These are phyloP conservation scores for Chrysocyon brachyurus DNA, from an alignment of 2,797 vertebrate species.

Conservation along the genomic window DNA sequence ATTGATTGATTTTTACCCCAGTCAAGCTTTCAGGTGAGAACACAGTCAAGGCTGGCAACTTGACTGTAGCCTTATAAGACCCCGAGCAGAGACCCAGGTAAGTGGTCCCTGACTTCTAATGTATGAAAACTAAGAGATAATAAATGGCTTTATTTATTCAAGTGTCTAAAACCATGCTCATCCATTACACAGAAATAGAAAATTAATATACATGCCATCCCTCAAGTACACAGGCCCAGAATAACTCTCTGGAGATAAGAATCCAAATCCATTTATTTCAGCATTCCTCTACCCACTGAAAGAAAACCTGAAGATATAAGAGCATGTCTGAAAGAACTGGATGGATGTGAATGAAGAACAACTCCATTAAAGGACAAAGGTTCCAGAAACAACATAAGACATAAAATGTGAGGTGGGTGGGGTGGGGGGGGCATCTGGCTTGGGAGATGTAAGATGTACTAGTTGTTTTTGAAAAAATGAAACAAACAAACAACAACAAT, in stretches of 20 bases:
- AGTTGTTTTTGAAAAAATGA: no score
- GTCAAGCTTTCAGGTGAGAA: neutral
- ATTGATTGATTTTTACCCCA: neutral
- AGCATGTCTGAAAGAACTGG: neutral
- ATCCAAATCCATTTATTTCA: neutral
- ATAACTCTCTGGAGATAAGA: neutral
- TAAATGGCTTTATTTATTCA: neutral
- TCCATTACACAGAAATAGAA: neutral
- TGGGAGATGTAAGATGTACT: neutral
- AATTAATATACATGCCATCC: neutral
- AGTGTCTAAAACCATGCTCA: neutral
- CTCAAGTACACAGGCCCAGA: neutral
- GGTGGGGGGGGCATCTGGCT: accelerated
- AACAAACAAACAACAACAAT: no score
- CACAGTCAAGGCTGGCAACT: neutral
- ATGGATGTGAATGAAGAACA: neutral
- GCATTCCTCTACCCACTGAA: neutral
- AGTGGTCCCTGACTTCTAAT: neutral
- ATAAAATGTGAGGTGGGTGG: neutral
- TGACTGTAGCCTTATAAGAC: neutral
- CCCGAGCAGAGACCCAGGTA: neutral
- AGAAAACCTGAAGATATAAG: neutral
- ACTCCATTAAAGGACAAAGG: neutral
- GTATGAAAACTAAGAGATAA: neutral
- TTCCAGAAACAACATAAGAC: neutral